Conservation (phyloP, 2,113 vertebrate species). For the Geococcyx californianus region DNA sequence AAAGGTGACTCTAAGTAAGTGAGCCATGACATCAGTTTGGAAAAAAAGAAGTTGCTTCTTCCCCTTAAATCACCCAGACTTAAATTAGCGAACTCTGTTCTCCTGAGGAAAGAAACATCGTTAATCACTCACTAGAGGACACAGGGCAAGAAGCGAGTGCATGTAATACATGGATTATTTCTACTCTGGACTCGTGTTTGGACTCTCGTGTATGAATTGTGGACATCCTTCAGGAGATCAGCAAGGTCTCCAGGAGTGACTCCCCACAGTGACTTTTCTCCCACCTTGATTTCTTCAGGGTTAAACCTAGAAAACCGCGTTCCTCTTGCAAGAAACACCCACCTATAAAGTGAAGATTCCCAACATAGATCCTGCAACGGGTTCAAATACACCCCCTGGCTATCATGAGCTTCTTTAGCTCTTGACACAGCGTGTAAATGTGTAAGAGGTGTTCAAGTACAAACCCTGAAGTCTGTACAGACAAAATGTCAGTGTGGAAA, state of each 20-base stretch:
- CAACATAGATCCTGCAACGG: not conserved
- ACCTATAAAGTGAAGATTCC: not conserved
- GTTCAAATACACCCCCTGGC: not conserved
- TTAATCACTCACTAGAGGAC: not conserved
- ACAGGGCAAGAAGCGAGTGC: rapidly evolving
- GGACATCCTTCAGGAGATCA: not conserved
- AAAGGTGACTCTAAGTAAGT: not conserved
- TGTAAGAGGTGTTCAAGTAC: not conserved
- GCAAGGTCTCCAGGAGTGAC: not conserved
- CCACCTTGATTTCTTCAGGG: not conserved
- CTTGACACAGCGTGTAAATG: not conserved
- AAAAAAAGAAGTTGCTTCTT: not conserved
- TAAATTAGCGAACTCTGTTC: not conserved
- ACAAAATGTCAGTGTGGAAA: not conserved
- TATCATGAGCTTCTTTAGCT: not conserved
- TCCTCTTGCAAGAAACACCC: not conserved
- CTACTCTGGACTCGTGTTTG: not conserved
- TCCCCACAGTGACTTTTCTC: not conserved
- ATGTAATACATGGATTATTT: not conserved
- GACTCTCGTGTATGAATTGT: not conserved
- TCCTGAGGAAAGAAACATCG: not conserved
- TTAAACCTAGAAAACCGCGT: not conserved
- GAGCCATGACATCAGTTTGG: not conserved
- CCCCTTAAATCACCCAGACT: not conserved
- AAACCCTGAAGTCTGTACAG: not conserved